Evolutionary conservation across 2,113 vertebrate species (phyloP), one percentile per base, ranked within the genome.

Genomic region (Deroptyus accipitrinus): DNA sequence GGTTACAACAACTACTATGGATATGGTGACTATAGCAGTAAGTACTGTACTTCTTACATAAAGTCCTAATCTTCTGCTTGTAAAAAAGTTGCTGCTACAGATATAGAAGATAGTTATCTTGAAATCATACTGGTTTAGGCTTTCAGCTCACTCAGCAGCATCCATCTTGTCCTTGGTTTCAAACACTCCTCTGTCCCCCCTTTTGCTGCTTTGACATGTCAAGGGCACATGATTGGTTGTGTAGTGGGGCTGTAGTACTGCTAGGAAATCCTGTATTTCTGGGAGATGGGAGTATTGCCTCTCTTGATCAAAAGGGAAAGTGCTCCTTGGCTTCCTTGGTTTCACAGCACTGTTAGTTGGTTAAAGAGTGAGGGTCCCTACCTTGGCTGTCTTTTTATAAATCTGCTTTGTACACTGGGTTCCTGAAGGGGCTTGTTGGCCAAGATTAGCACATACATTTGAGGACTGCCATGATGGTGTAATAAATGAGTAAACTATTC

Each of bases 1-100:
- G 99, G 99, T 97, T 99, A 99, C 99, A 99, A 99, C 99, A 99
- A 98, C 98, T 99, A 99, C 97, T 99, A 99, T 93, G 99, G 99
- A 98, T 99, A 99, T 97, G 98, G 99, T 97, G 99, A 99, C 98
- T 99, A 99, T 98, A 99, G 98, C 98, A 98, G 99, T 99, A 98
- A 99, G 99, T 99, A 97, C 92, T 93, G 89, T 97, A 72, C 87
- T 95, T 68, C 52, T 78, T 94, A 75, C 30, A 83, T 84, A 83
- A 92, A 88, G 79, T 94, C 95, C 81, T 96, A 30, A 61, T 91
- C 42, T 97, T 94, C 92, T 94, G 75, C 84, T 97, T 86, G 83
- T 92, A 80, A 72, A 44, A 42, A 82, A 93, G 81, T 83, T 89
- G 74, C 86, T 95, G 80, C 79, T 96, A 35, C 49, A 64, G 76